phyloP scores from a whole-genome alignment of 1,140 invertebrate species.

The Drosophila bocki region DNA sequence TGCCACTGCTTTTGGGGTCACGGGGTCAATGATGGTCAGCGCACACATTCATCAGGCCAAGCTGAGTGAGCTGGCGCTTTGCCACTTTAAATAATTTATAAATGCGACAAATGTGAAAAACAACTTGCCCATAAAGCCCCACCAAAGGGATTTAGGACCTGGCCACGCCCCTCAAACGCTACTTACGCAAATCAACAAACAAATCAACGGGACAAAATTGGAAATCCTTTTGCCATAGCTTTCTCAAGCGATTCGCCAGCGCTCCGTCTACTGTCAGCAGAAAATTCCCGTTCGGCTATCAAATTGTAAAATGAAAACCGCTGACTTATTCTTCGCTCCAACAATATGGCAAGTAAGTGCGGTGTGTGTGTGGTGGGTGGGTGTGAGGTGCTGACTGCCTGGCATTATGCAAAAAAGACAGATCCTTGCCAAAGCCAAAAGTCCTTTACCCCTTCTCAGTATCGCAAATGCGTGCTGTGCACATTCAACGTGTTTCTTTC shows the following conservation, averaged over 20 bases:
- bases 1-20: conserved; percentile 70
- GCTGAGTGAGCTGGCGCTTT: conserved; percentile 28
- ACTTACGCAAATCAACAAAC: conserved; percentile 75
- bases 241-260: conserved; percentile 48
- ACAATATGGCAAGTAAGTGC: conserved; percentile 12
- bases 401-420: conserved; percentile 74
- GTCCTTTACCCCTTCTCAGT: conserved; percentile 30
- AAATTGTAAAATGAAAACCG: conserved; percentile 79
- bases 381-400: conserved; percentile 55
- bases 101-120: conserved; percentile 75
- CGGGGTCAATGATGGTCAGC: conserved; percentile 73
- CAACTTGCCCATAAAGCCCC: conserved; percentile 57
- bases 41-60: conserved; percentile 43
- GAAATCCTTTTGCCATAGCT: conserved; percentile 53
- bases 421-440: conserved; percentile 34
- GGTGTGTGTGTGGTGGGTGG: conserved; percentile 3
- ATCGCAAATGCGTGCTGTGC: conserved; percentile 21
- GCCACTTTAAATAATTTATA: conserved; percentile 83
- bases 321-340: conserved; percentile 53
- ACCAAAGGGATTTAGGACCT: conserved; percentile 49
- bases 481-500: conserved; percentile 34
- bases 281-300: conserved; percentile 68
- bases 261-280: conserved; percentile 65
- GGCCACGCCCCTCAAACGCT: conserved; percentile 12
- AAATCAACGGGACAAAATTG: conserved; percentile 70